Evolutionary conservation across 1,140 invertebrate species (phyloP).

Genomic region (Brachionus rubens): DNA sequence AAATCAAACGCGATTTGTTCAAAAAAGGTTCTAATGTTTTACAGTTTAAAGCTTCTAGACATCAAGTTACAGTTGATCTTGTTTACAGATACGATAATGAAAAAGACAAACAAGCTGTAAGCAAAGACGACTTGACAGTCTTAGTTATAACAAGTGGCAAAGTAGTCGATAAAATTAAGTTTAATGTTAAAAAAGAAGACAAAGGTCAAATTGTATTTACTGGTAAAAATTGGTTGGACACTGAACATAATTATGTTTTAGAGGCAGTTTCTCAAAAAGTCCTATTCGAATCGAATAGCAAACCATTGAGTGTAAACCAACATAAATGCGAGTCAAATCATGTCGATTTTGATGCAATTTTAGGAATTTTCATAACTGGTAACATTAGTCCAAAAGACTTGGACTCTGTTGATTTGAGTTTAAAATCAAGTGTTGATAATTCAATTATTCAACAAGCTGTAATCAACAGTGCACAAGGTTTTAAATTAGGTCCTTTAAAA

Average conservation of each 20-base stretch:
- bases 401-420: constrained; percentile 66
- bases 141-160: neutral
- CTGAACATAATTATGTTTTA: neutral
- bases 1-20: neutral
- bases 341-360: constrained; percentile 62
- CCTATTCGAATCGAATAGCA: constrained; percentile 4
- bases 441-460: constrained; percentile 49
- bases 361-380: constrained; percentile 65
- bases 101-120: neutral
- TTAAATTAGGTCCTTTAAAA: constrained; percentile 16
- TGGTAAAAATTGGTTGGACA: constrained; percentile 1
- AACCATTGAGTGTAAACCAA: constrained; percentile 64
- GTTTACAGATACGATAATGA: constrained; percentile 4
- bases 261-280: neutral
- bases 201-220: neutral
- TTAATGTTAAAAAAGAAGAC: neutral
- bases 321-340: constrained; percentile 68
- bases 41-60: neutral
- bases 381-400: constrained; percentile 66
- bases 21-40: neutral
- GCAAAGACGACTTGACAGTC: neutral
- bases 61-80: constrained; percentile 6
- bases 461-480: constrained; percentile 42
- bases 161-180: neutral
- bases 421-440: constrained; percentile 57